Conservation (phyloP, 2,797 vertebrate species). For the Epinephelus malabaricus region DNA sequence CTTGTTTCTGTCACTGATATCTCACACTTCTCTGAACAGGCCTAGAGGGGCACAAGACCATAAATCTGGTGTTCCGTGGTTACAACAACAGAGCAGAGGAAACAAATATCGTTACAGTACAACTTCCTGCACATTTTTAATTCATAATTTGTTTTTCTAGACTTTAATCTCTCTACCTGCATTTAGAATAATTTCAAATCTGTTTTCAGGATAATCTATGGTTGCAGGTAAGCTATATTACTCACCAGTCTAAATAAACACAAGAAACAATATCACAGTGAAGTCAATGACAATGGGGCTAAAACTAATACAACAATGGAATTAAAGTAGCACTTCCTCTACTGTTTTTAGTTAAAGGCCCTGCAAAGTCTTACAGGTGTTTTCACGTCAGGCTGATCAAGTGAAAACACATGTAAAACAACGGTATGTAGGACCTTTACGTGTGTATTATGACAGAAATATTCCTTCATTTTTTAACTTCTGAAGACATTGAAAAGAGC, state of each 20-base stretch:
- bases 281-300: background rate
- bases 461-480: background rate
- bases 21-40: slow-evolving; percentile 19
- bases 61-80: background rate
- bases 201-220: slow-evolving; percentile 7
- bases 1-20: slow-evolving; percentile 23
- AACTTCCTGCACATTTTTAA: slow-evolving; percentile 23
- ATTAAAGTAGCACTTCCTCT: background rate
- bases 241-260: slow-evolving; percentile 4
- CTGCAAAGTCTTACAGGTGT: background rate
- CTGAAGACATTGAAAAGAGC: background rate
- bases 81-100: slow-evolving; percentile 12
- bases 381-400: slow-evolving; percentile 8
- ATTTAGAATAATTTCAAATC: slow-evolving; percentile 16
- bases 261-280: slow-evolving; percentile 14
- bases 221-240: background rate
- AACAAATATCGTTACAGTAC: slow-evolving; percentile 14
- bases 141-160: slow-evolving; percentile 11
- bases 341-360: background rate
- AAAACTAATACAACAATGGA: background rate
- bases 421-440: background rate
- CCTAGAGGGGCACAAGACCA: slow-evolving; percentile 1
- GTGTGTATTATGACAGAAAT: background rate
- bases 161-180: slow-evolving; percentile 1
- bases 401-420: slow-evolving; percentile 20